Base-by-base conservation (phyloP, 2,797 vertebrate species). In the Spinus pinus region DNA sequence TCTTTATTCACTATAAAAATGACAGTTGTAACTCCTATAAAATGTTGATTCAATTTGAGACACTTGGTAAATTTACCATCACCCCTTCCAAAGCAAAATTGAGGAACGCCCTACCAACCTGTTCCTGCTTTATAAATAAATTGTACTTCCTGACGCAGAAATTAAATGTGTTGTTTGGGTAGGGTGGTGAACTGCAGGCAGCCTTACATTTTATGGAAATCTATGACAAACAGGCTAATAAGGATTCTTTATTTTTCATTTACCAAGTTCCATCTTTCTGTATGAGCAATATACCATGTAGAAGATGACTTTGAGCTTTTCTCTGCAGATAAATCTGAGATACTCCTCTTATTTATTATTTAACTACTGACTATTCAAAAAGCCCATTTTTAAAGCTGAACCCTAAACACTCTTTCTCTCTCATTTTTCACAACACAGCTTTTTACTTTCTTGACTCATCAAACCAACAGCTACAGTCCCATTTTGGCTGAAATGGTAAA, bases 1-100 rank as follows among this genome's bases (percentile, higher is more conserved):
- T 91, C 70, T 82, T 81, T 64, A 86, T 89, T 81, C 83, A 50
- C 57, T 85, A 75, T 77, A 93, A 87, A 96, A 97, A 91, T 96
- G 98, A 98, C 97, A 96, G 96, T 98, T 97, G 95, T 93, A 96
- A 97, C 96, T 93, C 93, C 60, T 91, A 95, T 96, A 96, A 96
- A 98, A 98, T 93, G 98, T 97, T 96, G 96, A 96, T 98, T 97
- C 51, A 78, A 98, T 97, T 97, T 66, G 91, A 97, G 97, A 94
- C 97, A 96, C 97, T 98, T 97, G 95, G 97, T 96, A 97, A 98
- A 98, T 98, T 98, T 98, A 98, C 96, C 96, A 97, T 97, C 95
- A 97, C 89, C 97, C 94, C 97, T 98, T 98, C 98, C 97, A 97
- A 97, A 98, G 98, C 96, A 94, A 97, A 98, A 98, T 98, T 97